Percentiles rank a stretch among this genome's conserved stretches.
These are phyloP conservation scores for Polyploca ridens DNA, from an alignment of 2,888 invertebrate genomes.

Conservation along the genomic window DNA sequence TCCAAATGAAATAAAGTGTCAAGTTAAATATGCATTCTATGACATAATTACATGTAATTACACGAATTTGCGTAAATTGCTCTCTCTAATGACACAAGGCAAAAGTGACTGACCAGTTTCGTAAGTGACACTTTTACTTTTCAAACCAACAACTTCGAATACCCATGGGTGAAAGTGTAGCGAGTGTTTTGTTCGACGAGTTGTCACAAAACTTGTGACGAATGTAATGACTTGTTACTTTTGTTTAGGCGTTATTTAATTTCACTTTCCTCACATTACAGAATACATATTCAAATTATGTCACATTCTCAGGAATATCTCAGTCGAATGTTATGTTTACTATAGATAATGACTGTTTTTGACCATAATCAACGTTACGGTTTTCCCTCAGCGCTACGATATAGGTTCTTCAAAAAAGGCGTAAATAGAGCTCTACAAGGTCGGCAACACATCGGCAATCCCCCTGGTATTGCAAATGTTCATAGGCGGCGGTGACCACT, in stretches of 20 bases:
- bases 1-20: not conserved
- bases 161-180: conserved; percentile 42
- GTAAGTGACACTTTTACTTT: conserved; percentile 71
- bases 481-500: too few species aligned
- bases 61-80: not conserved
- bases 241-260: not conserved
- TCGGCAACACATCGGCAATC: too few species aligned
- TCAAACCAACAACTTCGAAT: conserved; percentile 28
- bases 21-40: too few species aligned
- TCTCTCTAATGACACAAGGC: conserved; percentile 33
- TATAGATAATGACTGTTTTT: too few species aligned
- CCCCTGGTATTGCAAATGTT: too few species aligned
- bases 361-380: too few species aligned
- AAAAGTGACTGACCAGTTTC: conserved; percentile 46
- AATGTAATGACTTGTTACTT: not conserved
- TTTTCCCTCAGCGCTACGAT: too few species aligned
- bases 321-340: too few species aligned
- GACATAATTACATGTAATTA: not conserved
- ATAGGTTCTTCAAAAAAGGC: too few species aligned
- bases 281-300: not conserved
- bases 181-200: conserved; percentile 24
- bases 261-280: conserved; percentile 2
- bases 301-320: not conserved
- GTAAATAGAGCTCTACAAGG: too few species aligned
- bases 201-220: conserved; percentile 10